Evolutionary conservation across 2,797 vertebrate species (phyloP).

Genomic region (Liparis tanakae): DNA sequence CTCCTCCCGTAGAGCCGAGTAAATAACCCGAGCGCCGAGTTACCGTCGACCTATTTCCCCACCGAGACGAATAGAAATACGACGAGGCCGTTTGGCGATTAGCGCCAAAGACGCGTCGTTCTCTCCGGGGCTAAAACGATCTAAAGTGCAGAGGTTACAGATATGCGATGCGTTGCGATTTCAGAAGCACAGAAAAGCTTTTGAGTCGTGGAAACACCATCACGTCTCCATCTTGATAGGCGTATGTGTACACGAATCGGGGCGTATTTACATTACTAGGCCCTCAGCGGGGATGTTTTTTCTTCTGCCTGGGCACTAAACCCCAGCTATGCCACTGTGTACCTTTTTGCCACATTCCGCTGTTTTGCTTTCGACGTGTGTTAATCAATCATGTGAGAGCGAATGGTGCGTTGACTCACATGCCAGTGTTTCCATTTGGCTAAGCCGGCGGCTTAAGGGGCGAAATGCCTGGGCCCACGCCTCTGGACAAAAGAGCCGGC

Average conservation of each 20-base stretch:
- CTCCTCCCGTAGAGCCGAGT: constrained; percentile 54
- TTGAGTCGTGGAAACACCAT: constrained; percentile 56
- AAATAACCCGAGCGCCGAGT: constrained; percentile 48
- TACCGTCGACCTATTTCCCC: constrained; percentile 52
- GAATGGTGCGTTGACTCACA: constrained; percentile 80
- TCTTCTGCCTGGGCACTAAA: constrained; percentile 75
- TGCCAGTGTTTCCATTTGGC: constrained; percentile 84
- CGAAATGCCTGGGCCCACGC: constrained; percentile 74
- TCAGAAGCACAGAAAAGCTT: constrained; percentile 31
- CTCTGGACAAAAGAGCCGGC: constrained; percentile 75
- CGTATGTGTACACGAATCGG: constrained; percentile 63
- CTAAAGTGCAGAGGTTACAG: constrained; percentile 43
- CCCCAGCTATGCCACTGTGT: constrained; percentile 81
- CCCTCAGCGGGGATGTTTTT: constrained; percentile 74
- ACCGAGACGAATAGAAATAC: constrained; percentile 70
- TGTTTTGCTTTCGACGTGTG: constrained; percentile 83
- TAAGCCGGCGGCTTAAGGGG: constrained; percentile 76
- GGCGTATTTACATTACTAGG: constrained; percentile 77
- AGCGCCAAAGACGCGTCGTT: constrained; percentile 38
- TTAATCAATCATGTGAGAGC: constrained; percentile 83
- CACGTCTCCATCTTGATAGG: constrained; percentile 53
- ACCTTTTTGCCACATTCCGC: constrained; percentile 81
- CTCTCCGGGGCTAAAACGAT: constrained; percentile 40
- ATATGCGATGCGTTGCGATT: constrained; percentile 46
- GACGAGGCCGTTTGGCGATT: constrained; percentile 57